A percentile compares a stretch with the other conserved stretches of the same genome.
phyloP scores from a whole-genome alignment of 2,113 vertebrate species.

The Hyperopisus bebe region DNA sequence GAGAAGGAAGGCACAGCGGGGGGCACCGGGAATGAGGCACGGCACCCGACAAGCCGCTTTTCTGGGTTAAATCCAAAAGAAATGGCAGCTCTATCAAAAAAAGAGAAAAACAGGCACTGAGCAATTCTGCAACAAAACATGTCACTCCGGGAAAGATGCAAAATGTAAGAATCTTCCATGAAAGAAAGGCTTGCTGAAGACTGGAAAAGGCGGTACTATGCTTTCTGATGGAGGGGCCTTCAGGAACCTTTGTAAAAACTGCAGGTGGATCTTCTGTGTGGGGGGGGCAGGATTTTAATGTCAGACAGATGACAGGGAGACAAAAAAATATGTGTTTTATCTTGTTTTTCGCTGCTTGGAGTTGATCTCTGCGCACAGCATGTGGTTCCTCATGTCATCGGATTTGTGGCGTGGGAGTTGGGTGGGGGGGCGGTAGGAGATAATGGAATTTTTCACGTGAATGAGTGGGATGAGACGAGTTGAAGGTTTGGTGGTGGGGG shows the following conservation, averaged over 20 bases:
- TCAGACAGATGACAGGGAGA: background rate
- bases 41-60: background rate
- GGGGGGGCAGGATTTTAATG: background rate
- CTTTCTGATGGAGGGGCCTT: background rate
- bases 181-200: background rate
- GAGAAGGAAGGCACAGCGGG: background rate
- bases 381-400: background rate
- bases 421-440: background rate
- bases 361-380: background rate
- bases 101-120: background rate
- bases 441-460: conserved; percentile 15
- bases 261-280: background rate
- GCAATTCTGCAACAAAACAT: background rate
- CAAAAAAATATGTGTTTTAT: conserved; percentile 10
- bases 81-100: background rate
- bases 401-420: background rate
- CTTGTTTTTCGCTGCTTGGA: background rate
- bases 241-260: background rate
- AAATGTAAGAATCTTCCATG: background rate
- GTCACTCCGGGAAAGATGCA: background rate
- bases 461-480: background rate
- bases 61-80: background rate
- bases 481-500: background rate
- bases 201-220: background rate
- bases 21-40: background rate